These are phyloP conservation scores for Pipistrellus pipistrellus DNA, from an alignment of 2,797 vertebrate species.

Conservation along the genomic window DNA sequence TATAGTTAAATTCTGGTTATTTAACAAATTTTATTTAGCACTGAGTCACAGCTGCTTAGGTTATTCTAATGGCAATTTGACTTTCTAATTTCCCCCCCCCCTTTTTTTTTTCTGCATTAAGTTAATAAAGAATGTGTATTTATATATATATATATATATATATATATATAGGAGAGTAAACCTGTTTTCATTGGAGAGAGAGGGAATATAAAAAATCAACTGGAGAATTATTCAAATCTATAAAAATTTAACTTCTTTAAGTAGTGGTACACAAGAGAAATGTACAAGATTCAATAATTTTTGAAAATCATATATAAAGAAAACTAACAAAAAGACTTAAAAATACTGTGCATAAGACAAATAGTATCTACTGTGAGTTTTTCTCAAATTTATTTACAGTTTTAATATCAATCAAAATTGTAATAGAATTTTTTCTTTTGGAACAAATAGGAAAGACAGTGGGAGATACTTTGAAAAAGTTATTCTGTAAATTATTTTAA, in stretches of 20 bases:
- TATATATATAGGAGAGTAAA: not conserved
- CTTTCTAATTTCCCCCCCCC: not conserved
- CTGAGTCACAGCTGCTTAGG: not conserved
- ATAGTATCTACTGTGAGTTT: not conserved
- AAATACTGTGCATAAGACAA: not conserved
- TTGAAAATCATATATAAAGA: not conserved
- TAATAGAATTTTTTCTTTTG: conserved; percentile 44
- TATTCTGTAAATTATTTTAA: conserved; percentile 22
- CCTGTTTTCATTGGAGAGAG: not conserved
- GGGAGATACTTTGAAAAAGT: not conserved
- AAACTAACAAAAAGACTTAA: conserved; percentile 14
- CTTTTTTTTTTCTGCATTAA: conserved; percentile 23
- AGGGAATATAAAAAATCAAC: not conserved
- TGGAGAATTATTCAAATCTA: conserved; percentile 31
- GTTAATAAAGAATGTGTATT: not conserved
- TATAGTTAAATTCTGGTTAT: not conserved
- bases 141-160: too few species aligned
- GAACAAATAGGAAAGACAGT: not conserved
- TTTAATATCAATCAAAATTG: conserved; percentile 42
- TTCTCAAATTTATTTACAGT: conserved; percentile 16
- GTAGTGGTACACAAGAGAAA: conserved; percentile 9
- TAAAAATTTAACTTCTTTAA: conserved; percentile 34
- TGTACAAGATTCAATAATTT: not conserved
- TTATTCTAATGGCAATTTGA: not conserved
- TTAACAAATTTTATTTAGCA: conserved; percentile 7